phyloP scores from a whole-genome alignment of 1,140 invertebrate genomes.

The Amyelois transitella region DNA sequence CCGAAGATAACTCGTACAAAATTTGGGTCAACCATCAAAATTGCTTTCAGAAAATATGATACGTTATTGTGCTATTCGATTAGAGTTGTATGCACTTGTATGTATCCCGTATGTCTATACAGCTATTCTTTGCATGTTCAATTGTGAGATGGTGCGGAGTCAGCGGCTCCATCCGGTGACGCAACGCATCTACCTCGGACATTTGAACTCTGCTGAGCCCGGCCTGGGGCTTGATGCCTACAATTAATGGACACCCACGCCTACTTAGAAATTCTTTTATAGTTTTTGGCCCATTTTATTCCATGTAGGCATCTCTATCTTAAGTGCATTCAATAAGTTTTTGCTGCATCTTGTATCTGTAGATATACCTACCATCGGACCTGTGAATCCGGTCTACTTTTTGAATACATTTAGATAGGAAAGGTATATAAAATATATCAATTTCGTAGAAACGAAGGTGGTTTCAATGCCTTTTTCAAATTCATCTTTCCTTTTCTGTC shows the following conservation, averaged over 20 bases:
- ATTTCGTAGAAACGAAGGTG: no score
- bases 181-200: slow-evolving; percentile 7
- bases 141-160: slow-evolving; percentile 15
- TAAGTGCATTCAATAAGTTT: not conserved
- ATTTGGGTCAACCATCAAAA: not conserved
- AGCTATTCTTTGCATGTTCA: slow-evolving; percentile 1
- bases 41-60: not conserved
- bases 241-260: not conserved
- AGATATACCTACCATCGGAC: no score
- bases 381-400: no score
- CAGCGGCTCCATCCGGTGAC: slow-evolving; percentile 20
- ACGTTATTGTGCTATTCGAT: not conserved
- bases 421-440: no score
- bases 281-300: not conserved
- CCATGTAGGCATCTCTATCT: not conserved
- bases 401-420: no score
- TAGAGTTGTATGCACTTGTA: not conserved
- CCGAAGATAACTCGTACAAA: not conserved
- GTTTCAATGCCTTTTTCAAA: no score
- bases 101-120: not conserved
- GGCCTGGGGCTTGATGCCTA: not conserved
- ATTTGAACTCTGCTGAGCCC: not conserved
- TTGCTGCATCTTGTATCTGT: no score
- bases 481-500: no score
- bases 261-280: not conserved